Conservation (phyloP, 2,797 vertebrate species). For the Acrocephalus scirpaceus region DNA sequence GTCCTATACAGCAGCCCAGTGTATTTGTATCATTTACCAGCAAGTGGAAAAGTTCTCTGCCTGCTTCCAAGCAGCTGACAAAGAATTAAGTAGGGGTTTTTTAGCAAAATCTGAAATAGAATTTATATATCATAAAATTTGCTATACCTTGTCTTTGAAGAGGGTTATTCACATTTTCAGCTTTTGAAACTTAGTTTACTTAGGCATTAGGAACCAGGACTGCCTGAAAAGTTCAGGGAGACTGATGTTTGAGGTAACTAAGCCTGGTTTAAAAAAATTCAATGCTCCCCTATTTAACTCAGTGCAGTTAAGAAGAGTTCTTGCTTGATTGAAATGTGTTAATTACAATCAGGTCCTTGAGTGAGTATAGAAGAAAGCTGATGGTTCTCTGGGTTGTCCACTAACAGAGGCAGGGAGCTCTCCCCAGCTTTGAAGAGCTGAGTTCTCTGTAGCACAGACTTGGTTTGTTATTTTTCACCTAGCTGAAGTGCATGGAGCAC, state of each 20-base stretch:
- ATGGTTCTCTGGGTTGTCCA: background rate
- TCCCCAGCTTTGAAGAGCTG: background rate
- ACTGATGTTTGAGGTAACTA: background rate
- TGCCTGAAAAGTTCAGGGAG: background rate
- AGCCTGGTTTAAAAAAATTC: background rate
- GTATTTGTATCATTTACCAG: background rate
- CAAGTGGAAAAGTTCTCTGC: constrained; percentile 11
- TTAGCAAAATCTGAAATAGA: background rate
- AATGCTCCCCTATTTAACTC: background rate
- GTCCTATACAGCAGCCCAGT: background rate
- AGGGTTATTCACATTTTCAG: background rate
- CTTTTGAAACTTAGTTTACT: background rate
- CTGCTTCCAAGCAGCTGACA: background rate
- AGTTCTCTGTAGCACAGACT: background rate
- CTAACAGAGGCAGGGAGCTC: background rate
- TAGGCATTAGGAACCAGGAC: background rate
- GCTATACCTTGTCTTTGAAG: background rate
- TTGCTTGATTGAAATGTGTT: background rate
- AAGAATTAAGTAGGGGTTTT: background rate
- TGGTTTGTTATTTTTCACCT: background rate
- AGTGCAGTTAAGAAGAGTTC: background rate
- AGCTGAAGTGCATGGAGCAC: background rate
- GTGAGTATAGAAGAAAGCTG: background rate
- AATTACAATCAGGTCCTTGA: background rate
- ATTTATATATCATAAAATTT: background rate